Base-by-base conservation (phyloP, 1,140 invertebrate genomes). In the Watersipora subatra region DNA sequence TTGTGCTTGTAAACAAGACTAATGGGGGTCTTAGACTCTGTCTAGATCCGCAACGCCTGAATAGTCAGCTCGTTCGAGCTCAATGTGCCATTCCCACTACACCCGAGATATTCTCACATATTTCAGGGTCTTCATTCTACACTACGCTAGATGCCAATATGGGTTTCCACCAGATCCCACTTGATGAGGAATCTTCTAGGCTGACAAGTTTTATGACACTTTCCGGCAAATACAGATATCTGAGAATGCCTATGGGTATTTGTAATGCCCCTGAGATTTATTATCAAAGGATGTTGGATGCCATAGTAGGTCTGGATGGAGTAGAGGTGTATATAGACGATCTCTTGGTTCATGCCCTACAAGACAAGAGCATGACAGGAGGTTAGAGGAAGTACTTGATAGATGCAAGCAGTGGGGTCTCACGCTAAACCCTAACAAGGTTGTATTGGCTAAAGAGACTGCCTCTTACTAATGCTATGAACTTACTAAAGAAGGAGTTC, bases 151-250 rank as follows among this genome's bases (percentile, higher is more conserved):
- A 78, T 66, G 68, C 72, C 15, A 62, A 62, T 27, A 64, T 68
- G 26, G 73, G 73, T 7, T 78, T 75, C 69, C 78, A 69, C 66
- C 75, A 76, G 28, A 61, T 76, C 7, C 56, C 68, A 1, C 65
- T 77, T 2, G 64, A 69, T 28, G 69, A 69, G 22, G 67, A 71
- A 46, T 65, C 65, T 19, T 70, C 70, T 24, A 65, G 69, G 28
- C 56, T 77, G 2, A 72, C 70, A 15, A 72, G 71, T 1, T 77
- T 77, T 34, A 70, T 71, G 24, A 76, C 74, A 25, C 75, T 70
- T 3, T 75, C 71, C 69, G 75, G 72, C 46, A n/a, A 65, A 30
- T 69, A 67, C 57, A 7, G 66, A 2, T 72, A 62, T 24, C 24
- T 28, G 20, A 34, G 69, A 28, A 58, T 68, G 55, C 64, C 67